Percentiles rank a stretch among this genome's conserved stretches.
phyloP scores from a whole-genome alignment of 1,140 invertebrate genomes.

The Diploscapter pachys region DNA sequence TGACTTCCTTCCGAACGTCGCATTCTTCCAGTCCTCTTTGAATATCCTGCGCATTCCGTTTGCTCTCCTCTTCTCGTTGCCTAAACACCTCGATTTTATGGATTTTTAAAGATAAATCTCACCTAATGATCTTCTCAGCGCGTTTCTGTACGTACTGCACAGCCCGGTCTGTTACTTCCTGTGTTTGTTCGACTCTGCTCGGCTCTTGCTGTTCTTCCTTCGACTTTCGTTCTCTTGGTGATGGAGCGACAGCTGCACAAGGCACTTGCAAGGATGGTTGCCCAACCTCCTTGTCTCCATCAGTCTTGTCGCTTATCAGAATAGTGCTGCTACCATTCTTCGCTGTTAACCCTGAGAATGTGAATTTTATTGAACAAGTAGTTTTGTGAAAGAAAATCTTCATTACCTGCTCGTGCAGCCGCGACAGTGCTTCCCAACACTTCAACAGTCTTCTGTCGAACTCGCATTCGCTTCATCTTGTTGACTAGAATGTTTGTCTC shows the following conservation, averaged over 20 bases:
- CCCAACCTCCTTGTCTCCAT: too few species aligned
- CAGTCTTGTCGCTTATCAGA: neutral
- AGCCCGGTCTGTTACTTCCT: neutral
- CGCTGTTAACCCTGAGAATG: too few species aligned
- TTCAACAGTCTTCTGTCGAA: too few species aligned
- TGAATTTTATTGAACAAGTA: too few species aligned
- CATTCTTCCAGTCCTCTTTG: neutral
- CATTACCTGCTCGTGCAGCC: too few species aligned
- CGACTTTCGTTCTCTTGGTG: neutral
- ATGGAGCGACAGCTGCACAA: constrained; percentile 4
- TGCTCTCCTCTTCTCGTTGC: constrained; percentile 3
- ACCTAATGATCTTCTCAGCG: constrained; percentile 15
- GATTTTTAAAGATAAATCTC: neutral
- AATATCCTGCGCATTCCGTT: constrained; percentile 7
- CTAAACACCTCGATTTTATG: neutral
- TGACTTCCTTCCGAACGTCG: constrained; percentile 6
- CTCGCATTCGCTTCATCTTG: too few species aligned
- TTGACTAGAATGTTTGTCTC: too few species aligned
- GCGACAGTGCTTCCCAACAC: too few species aligned
- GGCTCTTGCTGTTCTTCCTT: neutral
- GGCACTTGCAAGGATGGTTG: too few species aligned
- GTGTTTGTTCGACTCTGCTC: constrained; percentile 6
- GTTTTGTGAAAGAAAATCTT: too few species aligned
- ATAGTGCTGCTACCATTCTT: too few species aligned
- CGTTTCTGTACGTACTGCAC: neutral